phyloP scores from a whole-genome alignment of 2,113 vertebrate genomes.

The Pomatorhinus ruficollis region DNA sequence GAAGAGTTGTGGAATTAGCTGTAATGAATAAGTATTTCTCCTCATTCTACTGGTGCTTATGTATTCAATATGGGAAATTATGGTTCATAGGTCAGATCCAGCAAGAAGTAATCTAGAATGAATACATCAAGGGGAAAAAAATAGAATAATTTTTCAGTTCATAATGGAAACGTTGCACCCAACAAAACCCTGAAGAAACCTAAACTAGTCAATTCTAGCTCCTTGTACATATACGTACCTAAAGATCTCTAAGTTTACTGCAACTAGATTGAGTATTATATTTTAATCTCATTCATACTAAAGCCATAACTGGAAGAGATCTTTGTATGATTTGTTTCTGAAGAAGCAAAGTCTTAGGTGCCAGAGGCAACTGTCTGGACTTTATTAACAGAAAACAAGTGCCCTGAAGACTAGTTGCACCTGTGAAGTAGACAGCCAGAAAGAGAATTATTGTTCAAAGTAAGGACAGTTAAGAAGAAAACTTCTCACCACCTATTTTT shows the following conservation, averaged over 20 bases:
- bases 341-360: not conserved
- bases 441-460: not conserved
- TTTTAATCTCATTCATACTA: not conserved
- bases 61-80: not conserved
- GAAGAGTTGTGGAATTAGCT: not conserved
- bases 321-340: not conserved
- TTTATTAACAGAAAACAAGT: not conserved
- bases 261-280: not conserved
- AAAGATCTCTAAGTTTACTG: not conserved
- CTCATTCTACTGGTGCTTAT: not conserved
- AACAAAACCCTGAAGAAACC: not conserved
- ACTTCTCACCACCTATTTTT: not conserved
- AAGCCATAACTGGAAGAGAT: not conserved
- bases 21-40: not conserved
- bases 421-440: not conserved
- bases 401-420: not conserved
- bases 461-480: not conserved
- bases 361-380: not conserved
- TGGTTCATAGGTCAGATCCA: not conserved
- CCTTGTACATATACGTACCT: not conserved
- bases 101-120: not conserved
- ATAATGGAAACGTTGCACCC: not conserved
- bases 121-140: not conserved
- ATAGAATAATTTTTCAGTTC: not conserved
- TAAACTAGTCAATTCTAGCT: not conserved